Evolutionary conservation across 2,113 vertebrate genomes (phyloP).

Genomic region (Dendropsophus ebraccatus): DNA sequence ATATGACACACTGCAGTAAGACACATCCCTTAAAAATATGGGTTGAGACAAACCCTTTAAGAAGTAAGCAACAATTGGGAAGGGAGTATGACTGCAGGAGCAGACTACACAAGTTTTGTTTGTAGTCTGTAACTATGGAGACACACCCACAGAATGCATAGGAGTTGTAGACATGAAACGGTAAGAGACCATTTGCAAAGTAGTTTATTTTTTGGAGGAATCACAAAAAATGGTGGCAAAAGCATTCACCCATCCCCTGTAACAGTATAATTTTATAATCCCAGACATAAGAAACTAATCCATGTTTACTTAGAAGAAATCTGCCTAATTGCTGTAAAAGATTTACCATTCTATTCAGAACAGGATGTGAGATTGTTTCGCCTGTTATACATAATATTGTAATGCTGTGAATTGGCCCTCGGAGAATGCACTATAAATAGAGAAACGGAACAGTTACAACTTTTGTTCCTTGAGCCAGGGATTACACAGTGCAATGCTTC

Average conservation of each 20-base stretch:
- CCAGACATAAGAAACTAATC: slow-evolving; percentile 11
- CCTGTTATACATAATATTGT: background rate
- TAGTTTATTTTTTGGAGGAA: background rate
- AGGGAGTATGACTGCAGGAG: background rate
- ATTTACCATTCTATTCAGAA: background rate
- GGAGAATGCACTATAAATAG: slow-evolving; percentile 14
- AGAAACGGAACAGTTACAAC: background rate
- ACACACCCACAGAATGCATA: background rate
- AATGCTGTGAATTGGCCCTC: slow-evolving; percentile 9
- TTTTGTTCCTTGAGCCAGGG: slow-evolving; percentile 1
- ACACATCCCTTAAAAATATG: no score
- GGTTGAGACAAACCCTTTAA: no score
- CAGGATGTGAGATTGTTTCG: slow-evolving; percentile 1
- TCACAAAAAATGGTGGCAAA: background rate
- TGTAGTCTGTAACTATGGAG: background rate
- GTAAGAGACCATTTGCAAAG: background rate
- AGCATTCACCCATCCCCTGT: background rate
- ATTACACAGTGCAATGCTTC: slow-evolving; percentile 2
- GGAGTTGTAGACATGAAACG: background rate
- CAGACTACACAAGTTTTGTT: background rate
- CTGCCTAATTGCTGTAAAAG: slow-evolving; percentile 20
- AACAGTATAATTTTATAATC: background rate
- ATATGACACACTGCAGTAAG: no score
- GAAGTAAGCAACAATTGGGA: no score
- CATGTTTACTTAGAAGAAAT: slow-evolving; percentile 36